Evolutionary conservation across 2,113 vertebrate species (phyloP).

Genomic region (Naja naja): DNA sequence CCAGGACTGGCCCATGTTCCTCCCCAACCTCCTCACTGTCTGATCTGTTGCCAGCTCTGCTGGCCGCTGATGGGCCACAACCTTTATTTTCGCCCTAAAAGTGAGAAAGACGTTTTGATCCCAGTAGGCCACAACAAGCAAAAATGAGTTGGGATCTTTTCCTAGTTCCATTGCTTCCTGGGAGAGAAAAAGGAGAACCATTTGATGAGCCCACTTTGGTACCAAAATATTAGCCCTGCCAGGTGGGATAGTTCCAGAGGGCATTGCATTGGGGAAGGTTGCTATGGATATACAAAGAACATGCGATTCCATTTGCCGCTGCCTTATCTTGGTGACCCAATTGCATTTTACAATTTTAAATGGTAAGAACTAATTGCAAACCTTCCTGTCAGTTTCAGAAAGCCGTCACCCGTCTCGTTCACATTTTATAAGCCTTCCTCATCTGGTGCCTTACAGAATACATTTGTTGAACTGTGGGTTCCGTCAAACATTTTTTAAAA

Average conservation of each 20-base stretch:
- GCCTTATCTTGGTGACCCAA: not conserved
- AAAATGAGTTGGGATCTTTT: not conserved
- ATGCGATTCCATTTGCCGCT: not conserved
- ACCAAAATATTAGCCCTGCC: not conserved
- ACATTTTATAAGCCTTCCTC: not conserved
- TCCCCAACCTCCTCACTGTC: too few relatives aligned
- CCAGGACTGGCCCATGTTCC: too few relatives aligned
- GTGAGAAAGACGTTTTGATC: not conserved
- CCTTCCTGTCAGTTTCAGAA: not conserved
- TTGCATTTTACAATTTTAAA: not conserved
- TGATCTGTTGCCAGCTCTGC: too few relatives aligned
- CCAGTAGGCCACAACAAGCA: not conserved
- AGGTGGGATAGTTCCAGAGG: not conserved
- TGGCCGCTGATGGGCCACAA: too few relatives aligned
- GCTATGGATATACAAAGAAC: not conserved
- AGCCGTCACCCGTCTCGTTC: not conserved
- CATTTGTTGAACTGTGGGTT: not conserved
- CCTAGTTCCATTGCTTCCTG: not conserved
- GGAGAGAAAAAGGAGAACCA: not conserved
- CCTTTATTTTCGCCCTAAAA: not conserved
- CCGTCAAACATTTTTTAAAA: not conserved
- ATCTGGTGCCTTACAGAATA: not conserved
- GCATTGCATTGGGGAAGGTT: not conserved
- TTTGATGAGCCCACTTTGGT: not conserved
- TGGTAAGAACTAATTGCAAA: not conserved